These are phyloP conservation scores for Rotaria magnacalcarata DNA, from an alignment of 2,888 invertebrate species.

Conservation along the genomic window DNA sequence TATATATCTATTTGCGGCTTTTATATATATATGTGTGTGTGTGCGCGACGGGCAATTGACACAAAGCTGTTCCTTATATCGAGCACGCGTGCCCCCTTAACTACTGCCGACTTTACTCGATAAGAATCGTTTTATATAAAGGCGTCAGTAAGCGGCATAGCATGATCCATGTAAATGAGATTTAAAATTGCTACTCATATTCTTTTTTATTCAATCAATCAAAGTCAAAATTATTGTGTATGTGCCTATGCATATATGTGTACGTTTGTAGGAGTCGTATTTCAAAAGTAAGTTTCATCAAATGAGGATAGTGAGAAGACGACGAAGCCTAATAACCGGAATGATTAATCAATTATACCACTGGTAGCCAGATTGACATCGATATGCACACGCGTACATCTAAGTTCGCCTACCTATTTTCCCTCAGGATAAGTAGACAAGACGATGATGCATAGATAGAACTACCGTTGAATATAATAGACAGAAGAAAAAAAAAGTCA, in stretches of 20 bases:
- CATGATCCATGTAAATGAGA: slow-evolving; percentile 16
- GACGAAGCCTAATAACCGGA: slow-evolving; percentile 14
- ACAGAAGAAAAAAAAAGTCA: neutral
- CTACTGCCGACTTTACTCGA: slow-evolving; percentile 7
- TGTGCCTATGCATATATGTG: neutral
- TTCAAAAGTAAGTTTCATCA: slow-evolving; percentile 13
- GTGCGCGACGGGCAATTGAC: slow-evolving; percentile 13
- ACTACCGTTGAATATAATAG: slow-evolving; percentile 12
- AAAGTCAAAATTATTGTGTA: slow-evolving; percentile 23
- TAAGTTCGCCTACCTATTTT: slow-evolving; percentile 2
- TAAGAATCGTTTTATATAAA: slow-evolving; percentile 23
- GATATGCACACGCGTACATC: neutral
- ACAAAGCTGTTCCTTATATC: slow-evolving; percentile 17
- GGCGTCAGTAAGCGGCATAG: neutral
- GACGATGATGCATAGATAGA: neutral
- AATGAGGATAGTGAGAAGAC: neutral
- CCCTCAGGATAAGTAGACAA: slow-evolving; percentile 12
- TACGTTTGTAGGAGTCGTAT: neutral
- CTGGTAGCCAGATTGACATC: slow-evolving; percentile 7
- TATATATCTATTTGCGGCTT: neutral
- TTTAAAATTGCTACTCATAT: slow-evolving; percentile 12
- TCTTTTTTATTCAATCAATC: slow-evolving; percentile 19
- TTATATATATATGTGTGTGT: neutral
- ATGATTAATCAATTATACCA: slow-evolving; percentile 11
- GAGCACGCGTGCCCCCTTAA: neutral